Evolutionary conservation across 1,140 invertebrate genomes (phyloP).

Genomic region (Bombus affinis): DNA sequence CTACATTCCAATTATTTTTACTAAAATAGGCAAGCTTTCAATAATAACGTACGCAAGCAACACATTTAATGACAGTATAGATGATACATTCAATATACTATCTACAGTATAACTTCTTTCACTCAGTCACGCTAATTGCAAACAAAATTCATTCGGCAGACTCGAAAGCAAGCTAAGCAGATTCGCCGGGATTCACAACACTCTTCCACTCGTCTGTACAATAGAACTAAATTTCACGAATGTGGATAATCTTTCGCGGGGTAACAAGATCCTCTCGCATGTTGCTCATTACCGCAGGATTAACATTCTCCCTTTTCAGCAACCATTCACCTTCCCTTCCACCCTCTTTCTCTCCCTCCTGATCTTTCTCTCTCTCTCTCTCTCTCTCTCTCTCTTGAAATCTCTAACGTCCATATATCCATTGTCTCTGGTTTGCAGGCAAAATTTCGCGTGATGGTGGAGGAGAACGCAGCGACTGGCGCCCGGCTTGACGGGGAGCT

Average conservation of each 20-base stretch:
- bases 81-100: not conserved
- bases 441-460: conserved; percentile 88
- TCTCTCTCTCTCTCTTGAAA: not conserved
- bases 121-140: not conserved
- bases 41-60: too few species aligned
- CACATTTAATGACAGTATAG: too few species aligned
- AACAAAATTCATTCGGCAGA: not conserved
- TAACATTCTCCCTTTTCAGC: not conserved
- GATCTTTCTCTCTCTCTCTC: too few species aligned
- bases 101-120: not conserved
- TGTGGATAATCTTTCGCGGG: not conserved
- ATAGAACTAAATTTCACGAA: conserved; percentile 12
- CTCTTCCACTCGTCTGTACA: not conserved
- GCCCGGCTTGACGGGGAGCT: conserved; percentile 86
- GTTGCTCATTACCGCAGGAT: conserved; percentile 17
- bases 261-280: not conserved
- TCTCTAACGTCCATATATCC: not conserved
- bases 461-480: conserved; percentile 87
- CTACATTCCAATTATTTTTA: too few species aligned
- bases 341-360: too few species aligned
- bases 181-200: not conserved
- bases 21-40: too few species aligned
- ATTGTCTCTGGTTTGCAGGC: conserved; percentile 74
- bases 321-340: too few species aligned
- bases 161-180: not conserved